phyloP scores from a whole-genome alignment of 2,113 vertebrate species.

The Furnarius figulus region DNA sequence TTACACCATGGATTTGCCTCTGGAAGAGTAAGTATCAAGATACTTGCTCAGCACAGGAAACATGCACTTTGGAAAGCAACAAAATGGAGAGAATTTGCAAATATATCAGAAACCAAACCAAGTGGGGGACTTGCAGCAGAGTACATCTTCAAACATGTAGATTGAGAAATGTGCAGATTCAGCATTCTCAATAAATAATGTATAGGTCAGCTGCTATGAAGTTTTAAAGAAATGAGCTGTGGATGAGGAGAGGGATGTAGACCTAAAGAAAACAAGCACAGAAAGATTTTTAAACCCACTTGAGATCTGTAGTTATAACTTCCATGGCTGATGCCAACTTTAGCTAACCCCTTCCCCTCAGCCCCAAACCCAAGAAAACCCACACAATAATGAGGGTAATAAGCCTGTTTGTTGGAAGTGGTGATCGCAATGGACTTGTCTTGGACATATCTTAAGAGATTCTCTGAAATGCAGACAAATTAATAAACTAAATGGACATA shows the following conservation, averaged over 20 bases:
- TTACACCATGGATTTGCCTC: not conserved
- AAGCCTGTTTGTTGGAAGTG: not conserved
- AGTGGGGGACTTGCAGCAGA: not conserved
- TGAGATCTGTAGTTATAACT: not conserved
- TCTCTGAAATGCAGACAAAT: not conserved
- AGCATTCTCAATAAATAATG: conserved; percentile 42
- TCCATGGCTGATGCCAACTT: not conserved
- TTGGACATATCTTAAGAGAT: not conserved
- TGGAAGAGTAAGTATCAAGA: not conserved
- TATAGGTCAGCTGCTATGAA: not conserved
- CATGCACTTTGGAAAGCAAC: not conserved
- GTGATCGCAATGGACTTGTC: not conserved
- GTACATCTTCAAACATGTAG: not conserved
- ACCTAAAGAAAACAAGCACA: not conserved
- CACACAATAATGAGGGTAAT: not conserved
- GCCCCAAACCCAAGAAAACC: not conserved
- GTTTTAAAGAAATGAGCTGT: not conserved
- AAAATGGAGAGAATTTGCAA: not conserved
- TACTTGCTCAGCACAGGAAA: not conserved
- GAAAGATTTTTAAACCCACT: not conserved
- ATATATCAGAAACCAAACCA: not conserved
- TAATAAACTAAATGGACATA: not conserved
- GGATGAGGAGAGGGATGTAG: not conserved
- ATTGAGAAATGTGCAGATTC: conserved; percentile 3
- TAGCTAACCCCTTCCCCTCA: not conserved